Evolutionary conservation across 2,113 vertebrate species (phyloP).

Genomic region (Nannospalax galili): DNA sequence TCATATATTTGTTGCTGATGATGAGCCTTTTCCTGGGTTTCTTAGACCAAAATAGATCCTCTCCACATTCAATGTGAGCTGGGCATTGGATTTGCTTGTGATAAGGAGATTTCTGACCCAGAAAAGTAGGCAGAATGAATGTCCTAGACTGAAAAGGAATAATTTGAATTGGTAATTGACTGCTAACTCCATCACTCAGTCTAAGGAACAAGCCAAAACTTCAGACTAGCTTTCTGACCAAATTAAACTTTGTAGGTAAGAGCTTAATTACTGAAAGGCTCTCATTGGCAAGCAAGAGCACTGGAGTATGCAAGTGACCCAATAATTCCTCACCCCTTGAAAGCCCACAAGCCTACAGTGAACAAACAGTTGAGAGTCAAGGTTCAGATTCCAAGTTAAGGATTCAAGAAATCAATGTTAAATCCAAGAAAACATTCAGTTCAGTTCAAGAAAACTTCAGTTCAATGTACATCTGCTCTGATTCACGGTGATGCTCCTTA

Average conservation of each 20-base stretch:
- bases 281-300: conserved; percentile 3
- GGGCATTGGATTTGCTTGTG: conserved; percentile 23
- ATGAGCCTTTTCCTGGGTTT: conserved; percentile 32
- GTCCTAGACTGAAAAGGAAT: background rate
- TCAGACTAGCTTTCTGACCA: conserved; percentile 51
- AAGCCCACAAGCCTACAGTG: conserved; percentile 1
- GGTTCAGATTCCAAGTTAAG: conserved; percentile 25
- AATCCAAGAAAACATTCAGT: conserved; percentile 3
- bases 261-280: conserved; percentile 3
- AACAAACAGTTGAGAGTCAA: background rate
- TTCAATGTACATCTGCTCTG: background rate
- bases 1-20: conserved; percentile 23
- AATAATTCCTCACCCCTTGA: conserved; percentile 24
- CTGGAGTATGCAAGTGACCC: conserved; percentile 12
- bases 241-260: conserved; percentile 55
- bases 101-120: conserved; percentile 4
- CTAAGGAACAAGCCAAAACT: background rate
- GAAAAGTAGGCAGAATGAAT: background rate
- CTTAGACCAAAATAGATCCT: background rate
- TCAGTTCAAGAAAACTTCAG: too few species aligned
- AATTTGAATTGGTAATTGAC: background rate
- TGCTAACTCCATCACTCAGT: background rate
- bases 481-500: background rate
- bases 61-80: background rate
- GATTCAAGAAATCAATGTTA: background rate